Base-by-base conservation (phyloP, 2,113 vertebrate genomes). In the Tricholaema leucomelas region DNA sequence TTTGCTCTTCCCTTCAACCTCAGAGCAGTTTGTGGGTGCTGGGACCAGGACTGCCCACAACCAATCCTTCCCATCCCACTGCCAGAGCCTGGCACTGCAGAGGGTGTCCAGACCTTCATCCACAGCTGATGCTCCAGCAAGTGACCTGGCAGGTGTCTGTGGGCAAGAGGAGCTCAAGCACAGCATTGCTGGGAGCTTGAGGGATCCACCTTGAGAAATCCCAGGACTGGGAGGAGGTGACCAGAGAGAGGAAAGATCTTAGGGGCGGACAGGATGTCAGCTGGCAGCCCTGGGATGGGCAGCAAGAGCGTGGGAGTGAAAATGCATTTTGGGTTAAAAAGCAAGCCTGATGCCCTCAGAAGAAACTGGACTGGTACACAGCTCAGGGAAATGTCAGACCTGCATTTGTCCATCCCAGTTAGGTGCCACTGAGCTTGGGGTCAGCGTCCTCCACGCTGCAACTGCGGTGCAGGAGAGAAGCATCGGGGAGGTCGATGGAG, bases 21-120 rank as follows among this genome's bases (percentile, higher is more conserved):
- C 23, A 10, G 63, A 58, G 42, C 17, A 52, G 42, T 2, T 79
- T 81, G 25, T 7, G 27, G 66, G 30, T 2, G 2, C 48, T 33
- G 58, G 18, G 38, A 30, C 15, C 12, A 27, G 73, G 31, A 14
- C 19, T 35, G 30, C 7, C 38, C 14, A 0, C 7, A 42, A 85
- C 15, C 54, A 28, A 4, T 33, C 15, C 70, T 40, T 54, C 48
- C 69, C 65, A 52, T 8, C 14, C 52, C 46, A 28, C 3, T 1
- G 2, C n/a, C 50, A 36, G 48, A 66, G 27, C 52, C 65, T 46
- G 52, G 61, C 28, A 7, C 48, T 46, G 28, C 46, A 8, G 6
- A 1, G 30, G 9, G 8, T 0, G 0, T 20, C 31, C 16, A 73
- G 52, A 38, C 5, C 60, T 48, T 70, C 50, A 12, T 12, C 56